A percentile compares a stretch with the other conserved stretches of the same genome.
These are phyloP conservation scores for Nycticryphes semicollaris DNA, from an alignment of 2,113 vertebrate species.

Conservation along the genomic window DNA sequence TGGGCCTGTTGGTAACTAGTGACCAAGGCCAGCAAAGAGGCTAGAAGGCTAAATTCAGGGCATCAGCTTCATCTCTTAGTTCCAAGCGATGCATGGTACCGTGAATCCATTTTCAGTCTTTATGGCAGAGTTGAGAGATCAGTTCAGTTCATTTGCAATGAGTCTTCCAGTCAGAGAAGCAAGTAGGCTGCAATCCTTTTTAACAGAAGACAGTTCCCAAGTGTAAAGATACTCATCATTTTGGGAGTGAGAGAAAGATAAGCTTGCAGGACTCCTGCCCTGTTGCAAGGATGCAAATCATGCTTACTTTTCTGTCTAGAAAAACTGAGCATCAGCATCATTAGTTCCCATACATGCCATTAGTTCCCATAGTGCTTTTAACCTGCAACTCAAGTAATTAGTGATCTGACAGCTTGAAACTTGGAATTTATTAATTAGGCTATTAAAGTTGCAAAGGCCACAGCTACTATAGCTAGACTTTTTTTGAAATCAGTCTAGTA, in stretches of 20 bases:
- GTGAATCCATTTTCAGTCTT: neutral
- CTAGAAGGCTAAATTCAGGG: neutral
- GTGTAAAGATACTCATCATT: neutral
- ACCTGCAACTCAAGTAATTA: constrained; percentile 59
- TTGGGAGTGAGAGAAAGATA: neutral
- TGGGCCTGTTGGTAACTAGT: neutral
- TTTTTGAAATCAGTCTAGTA: constrained; percentile 31
- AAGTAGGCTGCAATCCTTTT: neutral
- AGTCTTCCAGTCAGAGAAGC: neutral
- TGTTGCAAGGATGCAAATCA: neutral
- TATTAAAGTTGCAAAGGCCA: constrained; percentile 59
- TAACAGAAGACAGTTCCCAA: neutral
- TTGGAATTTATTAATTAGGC: constrained; percentile 60
- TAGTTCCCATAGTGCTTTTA: constrained; percentile 17
- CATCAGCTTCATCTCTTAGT: neutral
- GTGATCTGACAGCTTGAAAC: constrained; percentile 38
- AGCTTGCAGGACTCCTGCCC: neutral
- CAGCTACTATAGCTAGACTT: neutral
- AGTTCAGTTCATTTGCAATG: neutral
- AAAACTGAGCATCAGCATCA: constrained; percentile 11
- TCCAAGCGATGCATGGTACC: neutral
- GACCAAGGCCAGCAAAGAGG: neutral
- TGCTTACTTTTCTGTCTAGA: neutral
- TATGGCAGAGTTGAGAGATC: neutral
- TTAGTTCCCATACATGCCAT: neutral